Evolutionary conservation across 2,888 invertebrate genomes (phyloP).

Genomic region (Notodonta ziczac): DNA sequence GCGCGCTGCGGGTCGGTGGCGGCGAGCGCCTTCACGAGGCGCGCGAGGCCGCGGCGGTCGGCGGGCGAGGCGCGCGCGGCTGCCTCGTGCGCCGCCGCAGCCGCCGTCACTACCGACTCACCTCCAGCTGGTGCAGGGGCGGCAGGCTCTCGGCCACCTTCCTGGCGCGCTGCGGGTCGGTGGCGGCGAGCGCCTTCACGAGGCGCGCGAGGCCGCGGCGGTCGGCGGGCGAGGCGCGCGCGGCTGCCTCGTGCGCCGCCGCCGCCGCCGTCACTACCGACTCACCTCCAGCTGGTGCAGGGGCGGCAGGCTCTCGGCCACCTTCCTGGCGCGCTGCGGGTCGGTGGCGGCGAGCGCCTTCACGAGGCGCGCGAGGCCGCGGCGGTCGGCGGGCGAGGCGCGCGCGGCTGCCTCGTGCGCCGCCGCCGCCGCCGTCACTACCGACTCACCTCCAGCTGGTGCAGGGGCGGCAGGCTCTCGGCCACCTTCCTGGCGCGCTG

Average conservation of each 20-base stretch:
- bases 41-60: slow-evolving; percentile 92
- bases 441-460: slow-evolving; percentile 56
- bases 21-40: slow-evolving; percentile 95
- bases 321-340: slow-evolving; percentile 89
- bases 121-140: slow-evolving; percentile 63
- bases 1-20: slow-evolving; percentile 92
- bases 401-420: slow-evolving; percentile 89
- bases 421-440: slow-evolving; percentile 85
- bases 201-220: slow-evolving; percentile 93
- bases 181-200: slow-evolving; percentile 94
- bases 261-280: slow-evolving; percentile 73
- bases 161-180: slow-evolving; percentile 91
- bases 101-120: slow-evolving; percentile 64
- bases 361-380: slow-evolving; percentile 94
- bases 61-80: slow-evolving; percentile 88
- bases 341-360: slow-evolving; percentile 94
- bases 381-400: slow-evolving; percentile 90
- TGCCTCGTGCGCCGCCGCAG: slow-evolving; percentile 89
- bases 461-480: slow-evolving; percentile 60
- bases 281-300: slow-evolving; percentile 61
- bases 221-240: slow-evolving; percentile 91
- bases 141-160: slow-evolving; percentile 76
- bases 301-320: slow-evolving; percentile 72
- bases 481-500: slow-evolving; percentile 88
- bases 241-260: slow-evolving; percentile 88